A percentile compares a stretch with the other conserved stretches of the same genome.
Conservation (phyloP, 2,797 vertebrate species). For the Nyctalus aviator region DNA sequence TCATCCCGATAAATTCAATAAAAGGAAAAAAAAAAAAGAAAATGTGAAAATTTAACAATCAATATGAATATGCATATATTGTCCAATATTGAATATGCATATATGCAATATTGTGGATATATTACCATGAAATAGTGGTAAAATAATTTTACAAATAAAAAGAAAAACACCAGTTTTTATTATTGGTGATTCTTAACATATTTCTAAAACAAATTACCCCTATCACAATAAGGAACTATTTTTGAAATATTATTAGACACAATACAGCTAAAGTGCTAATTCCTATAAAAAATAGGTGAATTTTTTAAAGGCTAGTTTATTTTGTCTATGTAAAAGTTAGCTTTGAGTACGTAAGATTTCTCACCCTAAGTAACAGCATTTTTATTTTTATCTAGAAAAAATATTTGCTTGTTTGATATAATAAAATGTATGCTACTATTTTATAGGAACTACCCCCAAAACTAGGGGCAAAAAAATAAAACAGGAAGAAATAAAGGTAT, state of each 20-base stretch:
- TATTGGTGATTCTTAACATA: background rate
- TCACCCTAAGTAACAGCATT: background rate
- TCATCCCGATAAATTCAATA: background rate
- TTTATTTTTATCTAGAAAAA: background rate
- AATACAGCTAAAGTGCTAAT: background rate
- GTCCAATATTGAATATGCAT: too few species aligned
- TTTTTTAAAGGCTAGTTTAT: slow-evolving; percentile 1
- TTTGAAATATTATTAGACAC: background rate
- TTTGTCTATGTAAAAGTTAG: background rate
- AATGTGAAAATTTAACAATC: background rate
- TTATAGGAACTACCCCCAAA: background rate
- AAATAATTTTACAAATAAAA: slow-evolving; percentile 13
- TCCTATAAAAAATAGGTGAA: background rate
- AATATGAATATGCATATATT: background rate
- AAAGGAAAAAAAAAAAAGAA: background rate
- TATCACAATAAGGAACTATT: background rate
- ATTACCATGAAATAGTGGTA: background rate
- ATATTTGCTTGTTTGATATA: background rate
- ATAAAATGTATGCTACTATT: slow-evolving; percentile 14
- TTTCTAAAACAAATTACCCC: background rate
- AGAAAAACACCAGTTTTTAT: background rate
- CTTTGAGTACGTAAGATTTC: background rate
- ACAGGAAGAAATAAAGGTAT: background rate
- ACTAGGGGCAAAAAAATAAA: background rate
- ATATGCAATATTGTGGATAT: too few species aligned